Evolutionary conservation across 2,113 vertebrate genomes (phyloP), one percentile per base, ranked within the genome.

Genomic region (Misgurnus anguillicaudatus): DNA sequence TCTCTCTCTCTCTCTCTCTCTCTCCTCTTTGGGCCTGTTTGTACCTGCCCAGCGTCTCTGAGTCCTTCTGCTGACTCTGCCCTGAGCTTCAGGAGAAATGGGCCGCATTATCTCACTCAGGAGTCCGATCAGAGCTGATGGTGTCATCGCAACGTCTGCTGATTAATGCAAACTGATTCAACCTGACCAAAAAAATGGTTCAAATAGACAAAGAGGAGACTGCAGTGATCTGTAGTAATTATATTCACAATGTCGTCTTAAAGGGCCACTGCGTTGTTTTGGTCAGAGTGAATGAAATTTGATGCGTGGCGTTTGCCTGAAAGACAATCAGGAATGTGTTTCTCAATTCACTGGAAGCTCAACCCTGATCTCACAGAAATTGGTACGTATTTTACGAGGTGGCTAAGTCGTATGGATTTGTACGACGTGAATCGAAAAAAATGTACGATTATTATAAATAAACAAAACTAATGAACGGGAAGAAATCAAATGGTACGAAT

Each of bases 141-240:
- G 75, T 82, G 80, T 82, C 80, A 78, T 78, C 69, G 9, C 62
- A 31, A 31, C 17, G 80, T 82, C 80, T 82, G 69, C 69, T 77
- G 82, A 83, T 80, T 73, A 83, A 80, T 41, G 63, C 76, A 4
- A 65, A n/a, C 78, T 65, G 41, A 80, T 58, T 51, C 66, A 16
- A 48, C 39, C 9, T 31, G 8, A 65, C 62, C 31, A 31, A 47
- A 36, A n/a, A 48, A 6, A 21, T 4, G n/a, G 76, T 75, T 68
- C 55, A 79, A 61, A 57, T 9, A 81, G 64, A 82, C 31, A 75
- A 75, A 31, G 2, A 31, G 24, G 24, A 68, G 16, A 41, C 67
- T 53, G 36, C 38, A 31, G 24, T 3, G 6, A 39, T 64, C 65
- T 63, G 77, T 65, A 81, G 42, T 36, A 10, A 39, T n/a, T 66